These are phyloP conservation scores for Tipula vernalis DNA, from an alignment of 2,888 invertebrate species.

Conservation along the genomic window DNA sequence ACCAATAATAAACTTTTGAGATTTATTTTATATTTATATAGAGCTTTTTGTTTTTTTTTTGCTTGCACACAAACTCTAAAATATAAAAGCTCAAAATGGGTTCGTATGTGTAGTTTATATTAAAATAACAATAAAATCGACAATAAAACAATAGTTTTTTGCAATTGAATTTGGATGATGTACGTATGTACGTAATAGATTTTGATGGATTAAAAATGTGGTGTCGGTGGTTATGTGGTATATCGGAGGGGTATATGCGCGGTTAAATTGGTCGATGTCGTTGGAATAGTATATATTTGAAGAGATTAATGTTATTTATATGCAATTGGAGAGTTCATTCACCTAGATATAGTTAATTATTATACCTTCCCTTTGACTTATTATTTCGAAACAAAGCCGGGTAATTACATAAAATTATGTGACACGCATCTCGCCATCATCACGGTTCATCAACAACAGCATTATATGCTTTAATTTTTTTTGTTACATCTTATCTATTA, in stretches of 20 bases:
- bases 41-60: neutral
- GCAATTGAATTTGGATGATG: neutral
- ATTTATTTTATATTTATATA: neutral
- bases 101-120: neutral
- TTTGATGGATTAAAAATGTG: neutral
- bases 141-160: neutral
- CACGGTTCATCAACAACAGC: neutral
- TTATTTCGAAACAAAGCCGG: neutral
- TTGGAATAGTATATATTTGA: neutral
- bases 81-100: neutral
- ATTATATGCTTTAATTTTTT: neutral
- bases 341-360: neutral
- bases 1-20: neutral
- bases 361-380: neutral
- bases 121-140: neutral
- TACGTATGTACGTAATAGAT: neutral
- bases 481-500: neutral
- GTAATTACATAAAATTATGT: neutral
- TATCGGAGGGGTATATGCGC: neutral
- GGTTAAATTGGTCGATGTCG: neutral
- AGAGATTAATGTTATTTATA: neutral
- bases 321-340: neutral
- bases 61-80: neutral
- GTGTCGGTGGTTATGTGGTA: neutral
- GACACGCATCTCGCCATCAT: neutral